Conservation (phyloP, 1,140 invertebrate species). For the Scaptomyza hsui region DNA sequence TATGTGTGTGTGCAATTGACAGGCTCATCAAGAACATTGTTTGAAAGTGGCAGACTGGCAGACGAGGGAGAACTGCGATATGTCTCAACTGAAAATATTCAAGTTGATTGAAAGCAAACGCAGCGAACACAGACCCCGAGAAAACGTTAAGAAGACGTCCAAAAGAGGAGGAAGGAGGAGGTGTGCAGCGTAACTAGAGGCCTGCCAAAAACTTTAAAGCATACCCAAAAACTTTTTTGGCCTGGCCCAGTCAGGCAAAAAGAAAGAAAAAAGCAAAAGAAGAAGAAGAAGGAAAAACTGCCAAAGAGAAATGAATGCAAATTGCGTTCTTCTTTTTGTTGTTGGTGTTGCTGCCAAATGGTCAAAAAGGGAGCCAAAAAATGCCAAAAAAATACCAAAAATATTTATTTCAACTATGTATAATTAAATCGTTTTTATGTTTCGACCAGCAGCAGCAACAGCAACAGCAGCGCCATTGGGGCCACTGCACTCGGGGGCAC, state of each 20-base stretch:
- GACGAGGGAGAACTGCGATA: conserved; percentile 33
- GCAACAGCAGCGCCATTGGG: conserved; percentile 1
- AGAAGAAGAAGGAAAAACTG: conserved; percentile 7
- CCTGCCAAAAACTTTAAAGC: conserved; percentile 46
- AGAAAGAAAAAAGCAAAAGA: conserved; percentile 31
- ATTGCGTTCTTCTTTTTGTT: conserved; percentile 58
- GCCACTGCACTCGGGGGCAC: conserved; percentile 29
- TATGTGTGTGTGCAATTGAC: conserved; percentile 66
- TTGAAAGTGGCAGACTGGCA: conserved; percentile 64
- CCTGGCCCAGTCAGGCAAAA: conserved; percentile 19
- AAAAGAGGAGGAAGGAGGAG: neutral
- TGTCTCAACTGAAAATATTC: conserved; percentile 59
- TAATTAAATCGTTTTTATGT: conserved; percentile 48
- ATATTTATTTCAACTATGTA: conserved; percentile 54
- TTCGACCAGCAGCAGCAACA: neutral
- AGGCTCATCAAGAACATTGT: conserved; percentile 76
- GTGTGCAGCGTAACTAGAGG: conserved; percentile 17
- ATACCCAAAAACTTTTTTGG: conserved; percentile 62
- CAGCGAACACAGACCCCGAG: conserved; percentile 45
- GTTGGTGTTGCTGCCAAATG: conserved; percentile 59
- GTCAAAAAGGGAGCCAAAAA: conserved; percentile 60
- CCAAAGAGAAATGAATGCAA: conserved; percentile 48
- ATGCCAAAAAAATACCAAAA: conserved; percentile 47
- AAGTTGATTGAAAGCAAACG: conserved; percentile 75
- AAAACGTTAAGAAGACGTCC: conserved; percentile 19